A percentile compares a stretch with the other conserved stretches of the same genome.
Evolutionary conservation across 1,140 invertebrate genomes (phyloP).

Genomic region (Oncopodura yosiiana): DNA sequence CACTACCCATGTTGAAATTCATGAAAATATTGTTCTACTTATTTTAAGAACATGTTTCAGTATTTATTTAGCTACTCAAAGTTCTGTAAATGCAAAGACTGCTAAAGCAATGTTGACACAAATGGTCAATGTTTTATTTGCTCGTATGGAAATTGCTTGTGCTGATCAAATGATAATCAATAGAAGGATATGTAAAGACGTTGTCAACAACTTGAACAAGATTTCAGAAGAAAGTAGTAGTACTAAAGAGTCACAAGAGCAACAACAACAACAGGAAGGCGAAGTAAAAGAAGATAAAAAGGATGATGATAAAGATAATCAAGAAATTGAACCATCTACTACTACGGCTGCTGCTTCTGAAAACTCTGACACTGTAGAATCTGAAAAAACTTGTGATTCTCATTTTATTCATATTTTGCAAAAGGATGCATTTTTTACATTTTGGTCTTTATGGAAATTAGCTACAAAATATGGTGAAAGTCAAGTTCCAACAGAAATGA

Average conservation of each 20-base stretch:
- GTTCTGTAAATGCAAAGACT: constrained; percentile 98
- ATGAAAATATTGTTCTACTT: constrained; percentile 88
- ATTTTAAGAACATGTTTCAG: constrained; percentile 96
- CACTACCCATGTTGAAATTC: constrained; percentile 94
- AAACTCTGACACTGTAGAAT: too few species aligned
- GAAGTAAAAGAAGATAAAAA: too few species aligned
- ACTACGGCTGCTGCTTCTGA: too few species aligned
- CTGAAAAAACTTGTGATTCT: constrained; percentile 66
- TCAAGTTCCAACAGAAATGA: too few species aligned
- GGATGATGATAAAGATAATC: too few species aligned
- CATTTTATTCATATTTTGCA: constrained; percentile 93
- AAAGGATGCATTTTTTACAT: constrained; percentile 97
- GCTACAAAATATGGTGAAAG: constrained; percentile 99
- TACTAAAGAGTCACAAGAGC: constrained; percentile 64
- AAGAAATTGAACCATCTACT: too few species aligned
- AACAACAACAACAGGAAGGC: too few species aligned
- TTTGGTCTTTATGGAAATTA: constrained; percentile 91
- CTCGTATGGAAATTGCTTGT: constrained; percentile 94
- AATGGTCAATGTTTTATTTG: constrained; percentile 97
- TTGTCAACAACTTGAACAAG: constrained; percentile 40
- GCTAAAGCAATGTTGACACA: constrained; percentile 96
- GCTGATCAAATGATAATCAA: constrained; percentile 45
- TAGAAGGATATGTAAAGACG: not conserved
- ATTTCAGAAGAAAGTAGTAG: constrained; percentile 63
- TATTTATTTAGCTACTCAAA: constrained; percentile 93